Evolutionary conservation across 2,888 invertebrate species (phyloP).

Genomic region (Campoplex nolae): DNA sequence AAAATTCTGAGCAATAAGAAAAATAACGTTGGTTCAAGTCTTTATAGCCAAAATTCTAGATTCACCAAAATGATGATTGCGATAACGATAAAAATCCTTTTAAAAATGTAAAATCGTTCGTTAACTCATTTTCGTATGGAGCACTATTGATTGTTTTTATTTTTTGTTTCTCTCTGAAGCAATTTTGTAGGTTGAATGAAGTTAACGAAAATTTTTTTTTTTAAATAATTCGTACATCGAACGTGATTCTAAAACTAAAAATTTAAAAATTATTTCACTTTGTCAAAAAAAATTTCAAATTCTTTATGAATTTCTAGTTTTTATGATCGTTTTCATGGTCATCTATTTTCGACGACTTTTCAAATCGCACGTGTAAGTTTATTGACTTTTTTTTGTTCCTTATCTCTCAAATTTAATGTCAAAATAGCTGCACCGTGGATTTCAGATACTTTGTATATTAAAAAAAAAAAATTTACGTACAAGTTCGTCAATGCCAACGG

Average conservation of each 20-base stretch:
- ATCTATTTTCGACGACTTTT: no score
- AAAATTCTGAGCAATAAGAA: slow-evolving; percentile 58
- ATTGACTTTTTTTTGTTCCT: background rate
- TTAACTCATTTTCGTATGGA: background rate
- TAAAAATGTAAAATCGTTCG: background rate
- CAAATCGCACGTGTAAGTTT: no score
- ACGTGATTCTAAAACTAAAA: background rate
- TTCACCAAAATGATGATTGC: slow-evolving; percentile 50
- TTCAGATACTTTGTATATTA: background rate
- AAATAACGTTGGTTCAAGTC: slow-evolving; percentile 60
- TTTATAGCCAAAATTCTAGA: slow-evolving; percentile 28
- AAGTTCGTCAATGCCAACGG: slow-evolving; percentile 19
- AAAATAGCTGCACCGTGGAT: background rate
- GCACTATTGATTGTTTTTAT: background rate
- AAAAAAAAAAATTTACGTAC: background rate
- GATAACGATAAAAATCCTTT: background rate
- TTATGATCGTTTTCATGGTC: background rate
- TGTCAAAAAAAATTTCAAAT: background rate
- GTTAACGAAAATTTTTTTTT: background rate
- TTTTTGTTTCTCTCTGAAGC: background rate
- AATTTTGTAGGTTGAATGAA: background rate
- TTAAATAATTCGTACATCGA: background rate
- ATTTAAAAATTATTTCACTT: background rate
- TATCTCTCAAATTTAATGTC: background rate
- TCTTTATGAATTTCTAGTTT: background rate